Conservation (phyloP, 2,113 vertebrate genomes). For the Thalassarche chlororhynchos region DNA sequence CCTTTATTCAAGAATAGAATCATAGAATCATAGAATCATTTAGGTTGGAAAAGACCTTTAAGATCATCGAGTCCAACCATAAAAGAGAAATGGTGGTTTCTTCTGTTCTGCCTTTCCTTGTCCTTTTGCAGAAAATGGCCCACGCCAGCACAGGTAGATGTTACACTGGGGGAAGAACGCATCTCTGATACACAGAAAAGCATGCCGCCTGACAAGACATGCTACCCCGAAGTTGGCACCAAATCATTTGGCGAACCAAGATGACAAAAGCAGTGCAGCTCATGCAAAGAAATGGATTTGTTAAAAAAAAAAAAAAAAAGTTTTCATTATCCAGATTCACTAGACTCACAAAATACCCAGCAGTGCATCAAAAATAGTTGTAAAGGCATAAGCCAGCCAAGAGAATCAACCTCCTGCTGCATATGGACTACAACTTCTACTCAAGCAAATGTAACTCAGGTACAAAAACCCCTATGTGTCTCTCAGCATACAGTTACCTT, state of each 20-base stretch:
- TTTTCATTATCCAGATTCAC: not conserved
- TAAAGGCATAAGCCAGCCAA: not conserved
- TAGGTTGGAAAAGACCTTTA: not conserved
- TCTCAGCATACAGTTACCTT: not conserved
- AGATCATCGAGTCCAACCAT: not conserved
- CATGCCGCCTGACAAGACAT: not conserved
- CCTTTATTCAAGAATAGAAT: not conserved
- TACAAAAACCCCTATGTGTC: rapidly evolving
- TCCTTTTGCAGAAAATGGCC: not conserved
- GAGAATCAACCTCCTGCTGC: not conserved
- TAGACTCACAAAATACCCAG: not conserved
- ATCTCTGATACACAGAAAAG: not conserved
- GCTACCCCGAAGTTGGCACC: not conserved
- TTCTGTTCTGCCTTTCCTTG: not conserved
- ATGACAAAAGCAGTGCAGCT: not conserved
- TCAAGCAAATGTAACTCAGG: not conserved
- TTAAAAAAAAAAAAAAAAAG: not conserved
- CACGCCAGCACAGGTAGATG: rapidly evolving
- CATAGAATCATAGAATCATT: not conserved
- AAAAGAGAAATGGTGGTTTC: not conserved
- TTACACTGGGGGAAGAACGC: not conserved
- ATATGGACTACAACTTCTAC: not conserved
- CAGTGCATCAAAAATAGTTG: not conserved
- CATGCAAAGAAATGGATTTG: not conserved
- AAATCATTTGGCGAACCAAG: not conserved